These are phyloP conservation scores for Mugil cephalus DNA, from an alignment of 2,113 vertebrate species.

Conservation along the genomic window DNA sequence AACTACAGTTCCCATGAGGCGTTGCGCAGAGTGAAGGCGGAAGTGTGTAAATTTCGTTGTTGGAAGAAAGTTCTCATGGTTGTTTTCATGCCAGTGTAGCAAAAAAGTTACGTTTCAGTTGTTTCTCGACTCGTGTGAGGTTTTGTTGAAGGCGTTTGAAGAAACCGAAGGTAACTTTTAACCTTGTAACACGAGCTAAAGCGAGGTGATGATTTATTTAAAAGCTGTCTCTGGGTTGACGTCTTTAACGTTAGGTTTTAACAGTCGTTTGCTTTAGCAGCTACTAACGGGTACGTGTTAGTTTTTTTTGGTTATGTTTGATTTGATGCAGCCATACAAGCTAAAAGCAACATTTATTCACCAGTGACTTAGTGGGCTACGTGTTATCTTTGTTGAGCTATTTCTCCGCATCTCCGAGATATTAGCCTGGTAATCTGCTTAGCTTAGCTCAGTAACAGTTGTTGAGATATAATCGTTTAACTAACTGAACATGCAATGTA, in stretches of 20 bases:
- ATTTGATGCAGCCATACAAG: not conserved
- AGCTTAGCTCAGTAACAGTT: not conserved
- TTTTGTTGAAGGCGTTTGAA: constrained; percentile 30
- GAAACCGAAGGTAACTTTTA: constrained; percentile 56
- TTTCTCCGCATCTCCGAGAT: not conserved
- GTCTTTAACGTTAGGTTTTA: not conserved
- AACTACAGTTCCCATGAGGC: constrained; percentile 62
- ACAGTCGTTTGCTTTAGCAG: not conserved
- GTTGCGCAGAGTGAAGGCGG: constrained; percentile 33
- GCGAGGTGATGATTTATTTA: not conserved
- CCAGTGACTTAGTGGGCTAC: not conserved
- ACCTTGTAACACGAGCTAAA: not conserved
- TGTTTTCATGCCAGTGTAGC: constrained; percentile 60
- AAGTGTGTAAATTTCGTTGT: constrained; percentile 55
- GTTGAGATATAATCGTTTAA: not conserved
- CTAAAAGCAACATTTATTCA: not conserved
- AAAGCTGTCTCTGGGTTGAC: not conserved
- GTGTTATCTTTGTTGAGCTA: not conserved
- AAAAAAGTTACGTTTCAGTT: constrained; percentile 58
- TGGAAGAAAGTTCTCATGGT: constrained; percentile 77
- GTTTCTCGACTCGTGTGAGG: constrained; percentile 13
- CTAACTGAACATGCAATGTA: too few relatives aligned
- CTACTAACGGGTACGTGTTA: not conserved
- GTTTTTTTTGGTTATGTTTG: constrained; percentile 6
- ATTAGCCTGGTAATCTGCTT: not conserved